phyloP scores from a whole-genome alignment of 1,140 invertebrate genomes.

The Orussus abietinus region DNA sequence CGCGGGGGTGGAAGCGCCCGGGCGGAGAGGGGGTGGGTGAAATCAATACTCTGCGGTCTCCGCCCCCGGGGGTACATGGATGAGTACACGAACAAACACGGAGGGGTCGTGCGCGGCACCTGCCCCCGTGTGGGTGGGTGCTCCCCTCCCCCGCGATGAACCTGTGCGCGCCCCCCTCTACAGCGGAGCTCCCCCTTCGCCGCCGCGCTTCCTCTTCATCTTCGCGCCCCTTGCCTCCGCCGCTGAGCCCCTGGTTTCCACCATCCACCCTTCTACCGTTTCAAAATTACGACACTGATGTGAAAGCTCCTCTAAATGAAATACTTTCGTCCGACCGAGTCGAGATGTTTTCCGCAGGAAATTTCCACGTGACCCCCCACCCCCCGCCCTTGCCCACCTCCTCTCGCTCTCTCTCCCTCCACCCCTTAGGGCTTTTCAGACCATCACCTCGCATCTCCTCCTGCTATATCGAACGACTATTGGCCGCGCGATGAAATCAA shows the following conservation, averaged over 20 bases:
- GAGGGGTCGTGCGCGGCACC: slow-evolving; percentile 7
- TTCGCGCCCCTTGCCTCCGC: slow-evolving; percentile 2
- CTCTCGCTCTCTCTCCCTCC: slow-evolving; percentile 5
- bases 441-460: too few species aligned
- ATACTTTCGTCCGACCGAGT: slow-evolving; percentile 16
- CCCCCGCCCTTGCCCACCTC: background rate
- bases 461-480: too few species aligned
- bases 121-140: slow-evolving; percentile 6
- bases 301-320: slow-evolving; percentile 21
- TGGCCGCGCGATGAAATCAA: too few species aligned
- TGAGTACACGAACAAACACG: slow-evolving; percentile 43
- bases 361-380: slow-evolving; percentile 5
- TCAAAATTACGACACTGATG: slow-evolving; percentile 20
- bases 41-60: slow-evolving; percentile 53
- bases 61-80: slow-evolving; percentile 43
- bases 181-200: slow-evolving; percentile 10
- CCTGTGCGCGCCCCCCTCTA: too few species aligned
- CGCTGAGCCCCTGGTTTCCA: slow-evolving; percentile 9
- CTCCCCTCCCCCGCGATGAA: slow-evolving; percentile 9
- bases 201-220: slow-evolving; percentile 12
- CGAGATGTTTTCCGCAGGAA: slow-evolving; percentile 5
- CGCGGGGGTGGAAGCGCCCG: slow-evolving; percentile 18
- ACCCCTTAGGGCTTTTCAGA: slow-evolving; percentile 9
- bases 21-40: slow-evolving; percentile 24
- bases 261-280: slow-evolving; percentile 2